Evolutionary conservation across 2,113 vertebrate genomes (phyloP).

Genomic region (Talpa occidentalis): DNA sequence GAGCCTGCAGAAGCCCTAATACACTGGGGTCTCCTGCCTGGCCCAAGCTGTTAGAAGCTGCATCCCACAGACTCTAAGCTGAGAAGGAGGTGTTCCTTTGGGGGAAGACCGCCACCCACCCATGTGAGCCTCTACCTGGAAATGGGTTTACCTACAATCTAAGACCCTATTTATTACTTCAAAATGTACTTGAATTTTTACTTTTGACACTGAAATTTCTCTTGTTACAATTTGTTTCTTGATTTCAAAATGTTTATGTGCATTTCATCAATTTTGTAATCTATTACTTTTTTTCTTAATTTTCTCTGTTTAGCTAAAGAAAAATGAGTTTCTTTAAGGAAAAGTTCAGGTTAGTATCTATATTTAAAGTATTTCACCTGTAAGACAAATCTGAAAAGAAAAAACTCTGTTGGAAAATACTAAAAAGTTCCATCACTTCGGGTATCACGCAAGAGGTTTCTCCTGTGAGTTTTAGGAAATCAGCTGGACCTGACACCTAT

Average conservation of each 20-base stretch:
- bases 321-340: background rate
- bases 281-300: conserved; percentile 13
- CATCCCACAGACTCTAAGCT: background rate
- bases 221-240: background rate
- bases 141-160: background rate
- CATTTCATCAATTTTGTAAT: background rate
- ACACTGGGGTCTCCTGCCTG: background rate
- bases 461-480: background rate
- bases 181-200: background rate
- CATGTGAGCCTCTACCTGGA: background rate
- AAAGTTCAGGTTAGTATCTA: background rate
- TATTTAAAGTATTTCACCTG: conserved; percentile 22
- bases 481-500: background rate
- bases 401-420: background rate
- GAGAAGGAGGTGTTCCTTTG: background rate
- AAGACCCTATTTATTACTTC: background rate
- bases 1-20: background rate
- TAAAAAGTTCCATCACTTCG: background rate
- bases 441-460: background rate
- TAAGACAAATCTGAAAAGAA: background rate
- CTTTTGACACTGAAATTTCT: background rate
- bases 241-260: conserved; percentile 1
- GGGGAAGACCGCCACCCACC: background rate
- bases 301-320: conserved; percentile 10
- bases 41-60: background rate